Evolutionary conservation across 2,888 invertebrate genomes (phyloP).

Genomic region (Griposia aprilina): DNA sequence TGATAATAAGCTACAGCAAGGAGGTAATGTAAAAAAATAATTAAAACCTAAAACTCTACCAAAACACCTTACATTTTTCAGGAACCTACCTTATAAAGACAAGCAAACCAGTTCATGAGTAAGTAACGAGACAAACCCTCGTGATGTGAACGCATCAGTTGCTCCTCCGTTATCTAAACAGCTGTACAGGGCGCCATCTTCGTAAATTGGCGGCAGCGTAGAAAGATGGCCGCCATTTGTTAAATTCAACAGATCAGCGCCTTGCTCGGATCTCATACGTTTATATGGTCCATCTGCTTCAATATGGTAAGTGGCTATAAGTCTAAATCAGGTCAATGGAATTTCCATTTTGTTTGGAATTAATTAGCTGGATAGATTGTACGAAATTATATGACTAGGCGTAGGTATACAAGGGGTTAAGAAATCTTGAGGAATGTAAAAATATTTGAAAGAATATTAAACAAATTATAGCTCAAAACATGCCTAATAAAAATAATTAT

Average conservation of each 20-base stretch:
- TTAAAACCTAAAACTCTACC: background rate
- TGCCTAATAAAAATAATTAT: no score
- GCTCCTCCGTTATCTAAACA: conserved; percentile 75
- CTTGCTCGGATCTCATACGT: conserved; percentile 30
- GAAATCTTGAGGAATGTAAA: no score
- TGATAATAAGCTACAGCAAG: background rate
- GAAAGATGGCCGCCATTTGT: conserved; percentile 76
- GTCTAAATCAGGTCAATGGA: conserved; percentile 57
- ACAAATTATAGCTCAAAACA: no score
- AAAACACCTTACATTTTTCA: conserved; percentile 20
- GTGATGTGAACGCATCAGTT: conserved; percentile 71
- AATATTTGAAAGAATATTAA: no score
- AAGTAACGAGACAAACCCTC: conserved; percentile 64
- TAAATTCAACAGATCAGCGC: conserved; percentile 69
- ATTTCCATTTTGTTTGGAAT: background rate
- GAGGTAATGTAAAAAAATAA: background rate
- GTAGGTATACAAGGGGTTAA: no score
- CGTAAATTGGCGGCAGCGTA: conserved; percentile 67
- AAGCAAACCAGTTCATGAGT: conserved; percentile 44
- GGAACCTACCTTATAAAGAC: background rate
- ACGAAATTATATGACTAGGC: background rate
- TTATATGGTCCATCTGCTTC: conserved; percentile 61
- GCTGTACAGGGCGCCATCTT: conserved; percentile 67
- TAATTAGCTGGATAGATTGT: background rate
- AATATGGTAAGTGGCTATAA: conserved; percentile 65